These are phyloP conservation scores for Melanotaenia trifasciata DNA, from an alignment of 2,797 vertebrate genomes.

Conservation along the genomic window DNA sequence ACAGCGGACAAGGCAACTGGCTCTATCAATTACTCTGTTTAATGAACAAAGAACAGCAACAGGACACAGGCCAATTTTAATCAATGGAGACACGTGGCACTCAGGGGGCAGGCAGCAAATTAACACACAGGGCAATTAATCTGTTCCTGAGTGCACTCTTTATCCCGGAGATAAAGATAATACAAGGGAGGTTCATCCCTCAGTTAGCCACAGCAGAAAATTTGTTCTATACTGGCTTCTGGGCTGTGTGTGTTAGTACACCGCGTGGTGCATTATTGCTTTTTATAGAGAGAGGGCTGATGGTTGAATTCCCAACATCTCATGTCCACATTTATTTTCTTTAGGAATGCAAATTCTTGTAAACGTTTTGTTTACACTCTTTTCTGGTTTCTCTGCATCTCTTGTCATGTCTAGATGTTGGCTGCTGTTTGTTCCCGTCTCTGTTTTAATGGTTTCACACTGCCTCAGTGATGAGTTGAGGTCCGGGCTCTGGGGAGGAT, in stretches of 20 bases:
- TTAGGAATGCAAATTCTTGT: background rate
- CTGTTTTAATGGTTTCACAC: no score
- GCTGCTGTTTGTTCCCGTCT: no score
- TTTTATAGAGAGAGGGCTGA: constrained; percentile 9
- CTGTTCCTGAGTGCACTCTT: constrained; percentile 42
- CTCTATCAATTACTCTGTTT: constrained; percentile 73
- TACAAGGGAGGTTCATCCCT: constrained; percentile 37
- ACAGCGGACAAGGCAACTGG: constrained; percentile 48
- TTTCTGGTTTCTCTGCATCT: background rate
- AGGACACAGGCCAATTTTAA: constrained; percentile 69
- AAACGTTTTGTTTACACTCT: background rate
- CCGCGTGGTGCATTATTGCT: constrained; percentile 4
- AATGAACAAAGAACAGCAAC: constrained; percentile 64
- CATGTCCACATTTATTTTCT: background rate
- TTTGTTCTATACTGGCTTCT: constrained; percentile 23
- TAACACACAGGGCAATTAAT: constrained; percentile 75
- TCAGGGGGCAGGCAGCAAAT: constrained; percentile 59
- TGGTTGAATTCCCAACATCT: background rate
- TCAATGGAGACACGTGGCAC: constrained; percentile 69
- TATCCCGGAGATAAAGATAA: constrained; percentile 20
- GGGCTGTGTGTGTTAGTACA: constrained; percentile 17
- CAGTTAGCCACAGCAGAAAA: constrained; percentile 28
- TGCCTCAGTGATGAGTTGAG: no score
- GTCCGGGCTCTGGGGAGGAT: no score
- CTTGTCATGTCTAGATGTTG: no score